phyloP scores from a whole-genome alignment of 1,140 invertebrate species.

The Medauroidea extradentata region DNA sequence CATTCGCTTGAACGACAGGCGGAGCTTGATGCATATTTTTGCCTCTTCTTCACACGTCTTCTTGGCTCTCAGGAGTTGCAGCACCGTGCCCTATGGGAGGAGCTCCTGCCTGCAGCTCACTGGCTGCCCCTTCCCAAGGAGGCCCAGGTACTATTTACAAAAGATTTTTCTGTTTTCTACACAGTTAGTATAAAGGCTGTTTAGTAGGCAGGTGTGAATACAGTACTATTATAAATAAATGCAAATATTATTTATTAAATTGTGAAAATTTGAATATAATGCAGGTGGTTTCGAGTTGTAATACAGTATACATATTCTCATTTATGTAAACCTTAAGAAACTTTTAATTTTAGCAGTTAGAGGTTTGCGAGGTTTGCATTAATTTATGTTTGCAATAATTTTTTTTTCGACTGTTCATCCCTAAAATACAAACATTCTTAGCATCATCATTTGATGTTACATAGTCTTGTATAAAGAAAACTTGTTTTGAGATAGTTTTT shows the following conservation, averaged over 20 bases:
- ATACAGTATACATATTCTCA: no score
- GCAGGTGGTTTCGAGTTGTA: no score
- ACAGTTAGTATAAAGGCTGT: background rate
- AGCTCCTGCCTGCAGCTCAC: slow-evolving; percentile 46
- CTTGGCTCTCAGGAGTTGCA: slow-evolving; percentile 31
- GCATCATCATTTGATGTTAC: no score
- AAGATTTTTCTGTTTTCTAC: slow-evolving; percentile 5
- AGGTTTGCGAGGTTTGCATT: no score
- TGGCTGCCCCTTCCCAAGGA: slow-evolving; percentile 64
- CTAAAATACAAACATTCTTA: no score
- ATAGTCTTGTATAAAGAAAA: no score
- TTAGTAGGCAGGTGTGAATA: background rate
- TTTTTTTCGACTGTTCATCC: no score
- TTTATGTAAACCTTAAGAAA: no score
- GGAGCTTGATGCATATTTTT: slow-evolving; percentile 51
- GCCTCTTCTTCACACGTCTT: slow-evolving; percentile 47
- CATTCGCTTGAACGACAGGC: background rate
- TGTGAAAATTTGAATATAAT: no score
- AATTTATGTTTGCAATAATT: no score
- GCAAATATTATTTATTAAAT: background rate
- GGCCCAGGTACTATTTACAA: slow-evolving; percentile 41
- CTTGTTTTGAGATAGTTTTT: no score
- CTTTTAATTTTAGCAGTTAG: no score
- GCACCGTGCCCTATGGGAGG: slow-evolving; percentile 42
- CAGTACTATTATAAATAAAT: background rate